phyloP scores from a whole-genome alignment of 2,113 vertebrate species.

The Xyliphius kryptos region DNA sequence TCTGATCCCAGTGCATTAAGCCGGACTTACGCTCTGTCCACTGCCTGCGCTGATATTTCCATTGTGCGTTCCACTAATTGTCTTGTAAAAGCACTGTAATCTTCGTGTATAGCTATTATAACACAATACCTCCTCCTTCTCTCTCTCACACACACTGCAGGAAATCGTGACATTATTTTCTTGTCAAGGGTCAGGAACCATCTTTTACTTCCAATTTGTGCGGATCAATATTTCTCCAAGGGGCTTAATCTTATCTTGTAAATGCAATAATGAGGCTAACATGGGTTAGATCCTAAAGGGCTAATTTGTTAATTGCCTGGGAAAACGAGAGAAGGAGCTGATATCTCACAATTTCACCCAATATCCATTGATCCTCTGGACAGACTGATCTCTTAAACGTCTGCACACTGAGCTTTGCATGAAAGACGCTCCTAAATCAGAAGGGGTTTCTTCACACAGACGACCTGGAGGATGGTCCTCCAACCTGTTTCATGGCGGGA shows the following conservation, averaged over 20 bases:
- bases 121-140: conserved; percentile 13
- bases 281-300: conserved; percentile 33
- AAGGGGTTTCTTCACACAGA: too few relatives aligned
- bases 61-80: conserved; percentile 30
- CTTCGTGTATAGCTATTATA: conserved; percentile 26
- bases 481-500: neutral
- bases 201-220: conserved; percentile 43
- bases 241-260: conserved; percentile 43
- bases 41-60: conserved; percentile 17
- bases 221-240: conserved; percentile 42
- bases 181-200: conserved; percentile 31
- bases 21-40: conserved; percentile 13
- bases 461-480: neutral
- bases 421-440: neutral
- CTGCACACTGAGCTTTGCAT: neutral
- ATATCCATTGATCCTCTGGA: conserved; percentile 37
- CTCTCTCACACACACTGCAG: conserved; percentile 3
- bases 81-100: conserved; percentile 37
- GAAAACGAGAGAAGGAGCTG: neutral
- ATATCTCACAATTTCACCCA: conserved; percentile 22
- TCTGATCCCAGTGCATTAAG: conserved; percentile 25
- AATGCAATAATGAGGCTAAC: conserved; percentile 42
- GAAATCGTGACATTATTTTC: conserved; percentile 28
- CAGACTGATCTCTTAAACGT: conserved; percentile 17
- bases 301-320: conserved; percentile 33